These are phyloP conservation scores for Aspidiotus destructor DNA, from an alignment of 2,888 invertebrate genomes.

Conservation along the genomic window DNA sequence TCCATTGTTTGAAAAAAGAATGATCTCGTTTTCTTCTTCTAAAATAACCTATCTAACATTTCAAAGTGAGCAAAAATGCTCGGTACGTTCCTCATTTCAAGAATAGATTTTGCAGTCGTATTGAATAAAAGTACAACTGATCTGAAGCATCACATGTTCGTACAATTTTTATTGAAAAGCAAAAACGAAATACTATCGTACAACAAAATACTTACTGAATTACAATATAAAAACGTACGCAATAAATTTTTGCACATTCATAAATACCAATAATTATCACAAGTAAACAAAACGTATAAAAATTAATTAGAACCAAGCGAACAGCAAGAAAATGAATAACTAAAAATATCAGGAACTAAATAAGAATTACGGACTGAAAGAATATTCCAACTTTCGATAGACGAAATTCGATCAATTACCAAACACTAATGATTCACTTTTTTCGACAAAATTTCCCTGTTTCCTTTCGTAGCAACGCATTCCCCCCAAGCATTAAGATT, in stretches of 20 bases:
- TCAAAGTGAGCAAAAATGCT: too few relatives aligned
- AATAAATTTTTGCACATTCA: neutral
- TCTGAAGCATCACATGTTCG: neutral
- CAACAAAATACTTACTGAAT: neutral
- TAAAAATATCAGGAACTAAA: neutral
- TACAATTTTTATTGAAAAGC: neutral
- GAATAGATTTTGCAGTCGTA: too few relatives aligned
- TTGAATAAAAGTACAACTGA: too few relatives aligned
- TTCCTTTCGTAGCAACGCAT: too few relatives aligned
- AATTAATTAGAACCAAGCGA: neutral
- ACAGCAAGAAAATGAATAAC: neutral
- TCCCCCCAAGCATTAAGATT: too few relatives aligned
- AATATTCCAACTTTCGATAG: neutral
- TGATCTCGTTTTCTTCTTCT: too few relatives aligned
- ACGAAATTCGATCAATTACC: neutral
- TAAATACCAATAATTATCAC: neutral
- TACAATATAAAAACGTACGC: neutral
- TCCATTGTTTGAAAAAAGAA: too few relatives aligned
- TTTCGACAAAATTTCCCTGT: too few relatives aligned
- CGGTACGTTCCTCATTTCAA: too few relatives aligned
- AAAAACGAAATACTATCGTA: neutral
- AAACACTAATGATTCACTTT: too few relatives aligned
- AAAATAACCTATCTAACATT: too few relatives aligned
- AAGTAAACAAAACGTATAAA: neutral
- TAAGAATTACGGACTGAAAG: conserved; percentile 1